Conservation (phyloP, 2,113 vertebrate species). For the Cromileptes altivelis region DNA sequence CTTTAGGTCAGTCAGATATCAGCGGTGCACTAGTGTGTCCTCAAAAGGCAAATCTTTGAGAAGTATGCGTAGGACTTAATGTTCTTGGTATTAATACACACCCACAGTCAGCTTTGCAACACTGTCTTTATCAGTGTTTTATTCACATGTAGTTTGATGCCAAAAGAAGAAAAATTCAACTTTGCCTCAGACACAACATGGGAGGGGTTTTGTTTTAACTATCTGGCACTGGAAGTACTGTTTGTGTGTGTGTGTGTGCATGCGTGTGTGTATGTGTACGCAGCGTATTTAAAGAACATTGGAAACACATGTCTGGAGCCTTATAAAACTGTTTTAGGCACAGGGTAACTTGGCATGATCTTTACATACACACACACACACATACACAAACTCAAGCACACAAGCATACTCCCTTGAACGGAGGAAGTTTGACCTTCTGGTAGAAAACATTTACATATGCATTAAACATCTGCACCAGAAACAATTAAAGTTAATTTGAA, state of each 20-base stretch:
- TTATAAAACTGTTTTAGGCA: conserved; percentile 80
- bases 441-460: conserved; percentile 18
- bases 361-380: conserved; percentile 24
- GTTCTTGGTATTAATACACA: conserved; percentile 4
- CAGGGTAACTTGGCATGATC: conserved; percentile 76
- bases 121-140: conserved; percentile 6
- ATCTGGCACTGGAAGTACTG: conserved; percentile 52
- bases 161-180: conserved; percentile 17
- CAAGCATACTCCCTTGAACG: conserved; percentile 3
- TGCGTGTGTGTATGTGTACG: conserved; percentile 37
- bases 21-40: neutral
- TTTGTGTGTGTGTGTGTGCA: conserved; percentile 5
- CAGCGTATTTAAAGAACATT: conserved; percentile 80
- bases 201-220: conserved; percentile 66
- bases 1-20: conserved; percentile 8
- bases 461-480: neutral
- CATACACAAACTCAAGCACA: conserved; percentile 15
- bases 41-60: conserved; percentile 4
- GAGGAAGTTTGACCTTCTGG: conserved; percentile 47
- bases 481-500: neutral
- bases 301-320: conserved; percentile 84
- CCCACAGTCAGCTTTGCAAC: neutral
- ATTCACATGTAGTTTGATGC: conserved; percentile 10
- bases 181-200: conserved; percentile 56
- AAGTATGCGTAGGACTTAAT: neutral